Base-by-base conservation (phyloP, 2,888 invertebrate species). In the Harmothoe impar region DNA sequence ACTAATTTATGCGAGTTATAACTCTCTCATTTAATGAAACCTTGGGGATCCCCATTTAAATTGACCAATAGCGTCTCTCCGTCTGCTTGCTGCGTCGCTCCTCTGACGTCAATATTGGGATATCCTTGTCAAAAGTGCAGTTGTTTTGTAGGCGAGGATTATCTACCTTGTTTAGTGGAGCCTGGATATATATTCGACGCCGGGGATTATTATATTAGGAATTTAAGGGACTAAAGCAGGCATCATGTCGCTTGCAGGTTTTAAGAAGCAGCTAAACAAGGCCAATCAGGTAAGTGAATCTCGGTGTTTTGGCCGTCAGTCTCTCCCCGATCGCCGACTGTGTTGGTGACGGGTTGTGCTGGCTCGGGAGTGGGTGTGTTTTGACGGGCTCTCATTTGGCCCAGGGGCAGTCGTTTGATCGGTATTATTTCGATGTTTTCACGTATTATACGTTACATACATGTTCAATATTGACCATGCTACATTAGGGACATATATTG, bases 191-290 rank as follows among this genome's bases (percentile, higher is more conserved):
- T 86, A 86, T 86, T 54, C 31, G 52, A 86, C 54, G 54, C 86
- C 52, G 54, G 56, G 86, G 86, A 86, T 54, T 54, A 52, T 56
- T 56, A 23, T 86, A 54, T 86, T 25, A 25, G 56, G 12, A 56
- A 10, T 56, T 86, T 52, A 54, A 86, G 23, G 20, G 54, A 86
- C 15, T 31, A 31, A 86, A 68, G 90, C 62, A 81, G 43, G 43
- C 90, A 91, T 43, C 96, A 99, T 99, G 99, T 99, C 99, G 96
- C 98, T 99, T 96, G 99, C 99, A 95, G 99, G 99, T 94, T 97
- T 99, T 94, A 99, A 98, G 96, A 99, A 99, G 97, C 99, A 99
- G 96, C 98, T 99, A 96, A 99, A 99, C 97, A 99, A 99, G 97
- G 99, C 99, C 94, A 99, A 99, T 97, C 99, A 99, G 97, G 98